Evolutionary conservation across 2,113 vertebrate genomes (phyloP).

Genomic region (Neolamprologus cancellatus): DNA sequence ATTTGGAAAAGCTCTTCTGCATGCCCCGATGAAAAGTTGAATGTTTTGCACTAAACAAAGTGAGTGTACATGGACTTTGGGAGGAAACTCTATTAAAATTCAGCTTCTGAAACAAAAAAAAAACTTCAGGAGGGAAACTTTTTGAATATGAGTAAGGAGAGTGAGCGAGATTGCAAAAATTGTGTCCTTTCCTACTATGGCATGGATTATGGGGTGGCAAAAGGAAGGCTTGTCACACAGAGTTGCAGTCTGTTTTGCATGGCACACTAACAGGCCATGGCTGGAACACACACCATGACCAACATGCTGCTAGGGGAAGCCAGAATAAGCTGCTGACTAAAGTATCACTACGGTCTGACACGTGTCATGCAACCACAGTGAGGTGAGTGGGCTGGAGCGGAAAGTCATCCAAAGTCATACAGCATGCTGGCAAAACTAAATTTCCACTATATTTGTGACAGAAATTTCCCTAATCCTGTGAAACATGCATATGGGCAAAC

Average conservation of each 20-base stretch:
- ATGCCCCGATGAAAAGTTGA: neutral
- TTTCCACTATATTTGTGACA: slow-evolving; percentile 10
- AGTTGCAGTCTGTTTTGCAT: slow-evolving; percentile 50
- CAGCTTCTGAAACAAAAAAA: neutral
- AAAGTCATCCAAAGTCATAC: slow-evolving; percentile 57
- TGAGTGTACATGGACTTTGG: neutral
- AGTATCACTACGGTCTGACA: slow-evolving; percentile 32
- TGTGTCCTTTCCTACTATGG: slow-evolving; percentile 1
- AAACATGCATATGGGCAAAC: neutral
- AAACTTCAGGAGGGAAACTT: neutral
- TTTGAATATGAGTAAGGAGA: neutral
- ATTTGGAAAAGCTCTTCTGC: neutral
- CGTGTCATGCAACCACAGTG: slow-evolving; percentile 8
- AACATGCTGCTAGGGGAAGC: slow-evolving; percentile 32
- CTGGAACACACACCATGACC: slow-evolving; percentile 49
- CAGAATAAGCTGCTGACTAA: slow-evolving; percentile 58
- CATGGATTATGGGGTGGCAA: slow-evolving; percentile 5
- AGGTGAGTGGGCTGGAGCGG: slow-evolving; percentile 34
- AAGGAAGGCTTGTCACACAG: slow-evolving; percentile 44
- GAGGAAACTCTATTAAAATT: neutral
- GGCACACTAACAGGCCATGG: slow-evolving; percentile 34
- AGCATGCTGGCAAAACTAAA: slow-evolving; percentile 34
- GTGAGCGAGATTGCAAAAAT: neutral
- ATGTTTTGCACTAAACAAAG: neutral
- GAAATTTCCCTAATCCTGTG: slow-evolving; percentile 2